Evolutionary conservation across 2,888 invertebrate genomes (phyloP).

Genomic region (Mycogona germanica): DNA sequence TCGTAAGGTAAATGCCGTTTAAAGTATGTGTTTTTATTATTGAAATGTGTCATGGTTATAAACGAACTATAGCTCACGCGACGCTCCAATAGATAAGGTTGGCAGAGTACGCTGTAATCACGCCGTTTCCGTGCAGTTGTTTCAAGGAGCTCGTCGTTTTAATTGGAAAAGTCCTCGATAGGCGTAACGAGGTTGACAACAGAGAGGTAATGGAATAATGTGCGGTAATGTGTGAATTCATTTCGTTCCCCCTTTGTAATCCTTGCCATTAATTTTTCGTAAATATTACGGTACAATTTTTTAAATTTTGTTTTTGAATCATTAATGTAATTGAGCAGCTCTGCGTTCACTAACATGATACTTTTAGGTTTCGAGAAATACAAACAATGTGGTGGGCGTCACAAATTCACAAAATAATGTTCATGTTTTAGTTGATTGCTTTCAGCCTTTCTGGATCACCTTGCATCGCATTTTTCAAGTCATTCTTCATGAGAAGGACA

Average conservation of each 20-base stretch:
- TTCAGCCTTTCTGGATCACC: slow-evolving; percentile 5
- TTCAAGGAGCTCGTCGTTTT: not conserved
- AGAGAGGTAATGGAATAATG: not conserved
- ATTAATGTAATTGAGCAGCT: too few species aligned
- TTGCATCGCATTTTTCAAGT: not conserved
- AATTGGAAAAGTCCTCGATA: not conserved
- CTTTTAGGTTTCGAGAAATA: too few species aligned
- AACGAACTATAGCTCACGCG: too few species aligned
- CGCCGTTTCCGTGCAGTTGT: slow-evolving; percentile 13
- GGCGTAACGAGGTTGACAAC: not conserved
- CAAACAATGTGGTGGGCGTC: too few species aligned
- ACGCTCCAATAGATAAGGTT: too few species aligned
- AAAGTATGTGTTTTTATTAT: too few species aligned
- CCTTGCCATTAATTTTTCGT: not conserved
- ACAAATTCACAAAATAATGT: too few species aligned
- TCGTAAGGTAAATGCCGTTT: slow-evolving; percentile 1
- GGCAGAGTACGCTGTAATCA: not conserved
- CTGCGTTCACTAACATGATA: too few species aligned
- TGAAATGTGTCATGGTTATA: too few species aligned
- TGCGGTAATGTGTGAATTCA: too few species aligned
- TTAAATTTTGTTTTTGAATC: too few species aligned
- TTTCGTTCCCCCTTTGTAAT: not conserved
- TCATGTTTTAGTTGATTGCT: not conserved
- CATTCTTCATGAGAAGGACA: not conserved
- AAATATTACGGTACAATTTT: not conserved